These are phyloP conservation scores for Pollachius pollachius DNA, from an alignment of 2,113 vertebrate genomes.

Conservation along the genomic window DNA sequence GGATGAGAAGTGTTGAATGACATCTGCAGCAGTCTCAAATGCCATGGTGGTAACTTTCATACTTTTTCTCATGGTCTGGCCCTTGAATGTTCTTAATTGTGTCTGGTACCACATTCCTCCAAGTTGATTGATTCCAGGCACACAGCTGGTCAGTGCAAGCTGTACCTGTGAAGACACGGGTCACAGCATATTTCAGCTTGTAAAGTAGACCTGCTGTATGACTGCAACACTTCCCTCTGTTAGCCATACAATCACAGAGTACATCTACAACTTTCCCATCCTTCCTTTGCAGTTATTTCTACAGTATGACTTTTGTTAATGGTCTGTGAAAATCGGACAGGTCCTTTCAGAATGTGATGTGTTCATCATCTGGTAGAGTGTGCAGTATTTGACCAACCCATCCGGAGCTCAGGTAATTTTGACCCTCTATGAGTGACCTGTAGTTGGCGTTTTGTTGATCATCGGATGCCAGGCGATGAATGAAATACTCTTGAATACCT, in stretches of 20 bases:
- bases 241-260: constrained; percentile 1
- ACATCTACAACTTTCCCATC: background rate
- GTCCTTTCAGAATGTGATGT: too few relatives aligned
- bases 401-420: too few relatives aligned
- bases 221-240: constrained; percentile 9
- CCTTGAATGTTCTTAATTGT: constrained; percentile 13
- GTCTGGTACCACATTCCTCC: constrained; percentile 11
- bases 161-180: constrained; percentile 1
- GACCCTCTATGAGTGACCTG: too few relatives aligned
- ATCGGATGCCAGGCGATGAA: too few relatives aligned
- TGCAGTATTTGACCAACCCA: too few relatives aligned
- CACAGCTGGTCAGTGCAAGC: constrained; percentile 10
- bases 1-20: constrained; percentile 14
- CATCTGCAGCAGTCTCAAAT: constrained; percentile 14
- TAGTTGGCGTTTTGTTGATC: too few relatives aligned
- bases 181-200: constrained; percentile 6
- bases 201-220: constrained; percentile 9
- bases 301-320: too few relatives aligned
- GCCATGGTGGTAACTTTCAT: background rate
- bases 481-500: too few relatives aligned
- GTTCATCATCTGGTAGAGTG: too few relatives aligned
- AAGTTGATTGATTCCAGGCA: constrained; percentile 16
- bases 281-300: too few relatives aligned
- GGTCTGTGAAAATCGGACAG: too few relatives aligned
- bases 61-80: background rate